Evolutionary conservation across 2,113 vertebrate genomes (phyloP), one percentile per base, ranked within the genome.

Genomic region (Dunckerocampus dactyliophorus): DNA sequence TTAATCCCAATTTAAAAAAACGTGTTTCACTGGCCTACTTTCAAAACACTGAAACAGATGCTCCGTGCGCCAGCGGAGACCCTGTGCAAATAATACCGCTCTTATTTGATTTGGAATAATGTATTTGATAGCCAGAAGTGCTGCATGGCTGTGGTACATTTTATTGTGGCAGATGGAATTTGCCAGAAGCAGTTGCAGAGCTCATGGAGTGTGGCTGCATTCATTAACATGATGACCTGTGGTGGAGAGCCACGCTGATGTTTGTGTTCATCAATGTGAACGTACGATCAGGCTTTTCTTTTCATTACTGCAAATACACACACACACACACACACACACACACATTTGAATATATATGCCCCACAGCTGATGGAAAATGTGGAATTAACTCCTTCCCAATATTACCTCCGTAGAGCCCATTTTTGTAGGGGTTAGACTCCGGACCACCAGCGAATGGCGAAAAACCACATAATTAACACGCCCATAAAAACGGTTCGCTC

Each of bases 101-200:
- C 65, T 64, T 84, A 74, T 77, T 67, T 68, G 57, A 67, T 59
- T 47, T 59, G 73, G 74, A 87, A 87, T 81, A 83, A 85, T 84
- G 74, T 65, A 79, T 83, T 81, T 82, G 46, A 72, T 85, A 84
- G 84, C 87, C 77, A 72, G 54, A 77, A 79, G 63, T 71, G 63
- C 54, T 69, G 72, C 73, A 68, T 49, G 64, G 84, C 65, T 65
- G 69, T 74, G 65, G 56, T 77, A 66, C 79, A 55, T 77, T 74
- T 83, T 75, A 75, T 65, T 76, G 48, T 72, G 47, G 76, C n/a
- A 54, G 80, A 82, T 82, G 71, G 52, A 74, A 46, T 80, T 71
- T 48, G 75, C 82, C 72, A 50, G 47, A 37, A 65, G 82, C 64
- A 6, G 19, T 67, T 46, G 47, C 61, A 75, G 76, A 74, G 53